Percentiles rank a stretch among this genome's conserved stretches.
These are phyloP conservation scores for Anarrhichthys ocellatus DNA, from an alignment of 2,113 vertebrate genomes.

Conservation along the genomic window DNA sequence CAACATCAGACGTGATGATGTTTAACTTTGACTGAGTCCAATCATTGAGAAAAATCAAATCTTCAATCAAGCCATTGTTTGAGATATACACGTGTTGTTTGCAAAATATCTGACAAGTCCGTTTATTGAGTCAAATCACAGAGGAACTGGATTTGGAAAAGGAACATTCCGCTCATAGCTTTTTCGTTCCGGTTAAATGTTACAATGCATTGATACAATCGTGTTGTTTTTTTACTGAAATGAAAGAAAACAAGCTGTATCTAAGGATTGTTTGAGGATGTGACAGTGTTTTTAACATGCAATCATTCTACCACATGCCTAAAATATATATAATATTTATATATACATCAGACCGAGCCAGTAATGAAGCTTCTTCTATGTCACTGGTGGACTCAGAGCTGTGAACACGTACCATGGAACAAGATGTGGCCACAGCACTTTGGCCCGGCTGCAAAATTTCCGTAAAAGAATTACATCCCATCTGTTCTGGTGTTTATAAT, in stretches of 20 bases:
- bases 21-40: slow-evolving; percentile 5
- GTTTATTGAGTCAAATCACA: slow-evolving; percentile 41
- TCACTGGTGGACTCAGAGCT: slow-evolving; percentile 29
- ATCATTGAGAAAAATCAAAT: slow-evolving; percentile 41
- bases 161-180: neutral
- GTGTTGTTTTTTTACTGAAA: slow-evolving; percentile 5
- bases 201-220: neutral
- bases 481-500: slow-evolving; percentile 76
- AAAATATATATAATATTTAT: slow-evolving; percentile 3
- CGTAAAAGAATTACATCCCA: slow-evolving; percentile 67
- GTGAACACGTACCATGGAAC: slow-evolving; percentile 39
- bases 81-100: slow-evolving; percentile 39
- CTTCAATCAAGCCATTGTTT: slow-evolving; percentile 31
- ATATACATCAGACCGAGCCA: neutral
- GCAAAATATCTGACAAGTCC: slow-evolving; percentile 33
- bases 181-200: slow-evolving; percentile 4
- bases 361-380: slow-evolving; percentile 17
- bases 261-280: neutral
- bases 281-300: neutral
- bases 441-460: slow-evolving; percentile 56
- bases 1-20: neutral
- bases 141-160: slow-evolving; percentile 14
- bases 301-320: neutral
- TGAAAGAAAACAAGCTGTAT: slow-evolving; percentile 1
- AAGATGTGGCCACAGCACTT: slow-evolving; percentile 56